Conservation (phyloP, 2,888 invertebrate species). For the Nowickia ferox region DNA sequence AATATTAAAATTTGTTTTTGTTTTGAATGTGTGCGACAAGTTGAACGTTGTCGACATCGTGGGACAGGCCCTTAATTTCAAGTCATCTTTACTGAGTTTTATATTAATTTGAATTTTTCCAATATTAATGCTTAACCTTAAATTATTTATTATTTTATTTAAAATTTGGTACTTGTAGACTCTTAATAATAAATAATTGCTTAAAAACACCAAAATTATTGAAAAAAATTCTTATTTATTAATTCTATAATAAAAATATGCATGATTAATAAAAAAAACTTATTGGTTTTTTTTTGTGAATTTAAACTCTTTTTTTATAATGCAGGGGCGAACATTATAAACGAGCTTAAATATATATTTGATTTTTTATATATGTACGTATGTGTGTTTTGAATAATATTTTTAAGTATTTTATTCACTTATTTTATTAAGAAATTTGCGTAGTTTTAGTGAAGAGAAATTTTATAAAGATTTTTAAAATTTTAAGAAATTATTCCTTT, state of each 20-base stretch:
- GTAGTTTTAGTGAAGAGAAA: neutral
- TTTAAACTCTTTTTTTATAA: conserved; percentile 51
- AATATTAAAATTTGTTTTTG: too few species aligned
- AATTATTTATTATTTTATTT: conserved; percentile 34
- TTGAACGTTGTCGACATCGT: too few species aligned
- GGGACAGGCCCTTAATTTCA: too few species aligned
- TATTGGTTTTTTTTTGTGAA: neutral
- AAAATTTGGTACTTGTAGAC: conserved; percentile 62
- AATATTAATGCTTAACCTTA: conserved; percentile 29
- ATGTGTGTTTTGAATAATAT: neutral
- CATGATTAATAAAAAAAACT: neutral
- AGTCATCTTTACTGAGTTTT: conserved; percentile 9
- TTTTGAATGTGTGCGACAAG: too few species aligned
- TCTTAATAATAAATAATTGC: conserved; percentile 50
- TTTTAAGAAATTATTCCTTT: neutral
- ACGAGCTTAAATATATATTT: conserved; percentile 9
- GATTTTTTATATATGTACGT: neutral
- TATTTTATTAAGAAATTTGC: neutral
- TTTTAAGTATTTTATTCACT: neutral
- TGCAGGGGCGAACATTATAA: conserved; percentile 68
- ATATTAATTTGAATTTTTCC: neutral
- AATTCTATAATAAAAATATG: conserved; percentile 6
- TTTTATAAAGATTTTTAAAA: conserved; percentile 4
- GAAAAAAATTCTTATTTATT: conserved; percentile 38
- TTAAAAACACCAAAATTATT: conserved; percentile 59